Base-by-base conservation (phyloP, 2,113 vertebrate genomes). In the Prolemur simus region DNA sequence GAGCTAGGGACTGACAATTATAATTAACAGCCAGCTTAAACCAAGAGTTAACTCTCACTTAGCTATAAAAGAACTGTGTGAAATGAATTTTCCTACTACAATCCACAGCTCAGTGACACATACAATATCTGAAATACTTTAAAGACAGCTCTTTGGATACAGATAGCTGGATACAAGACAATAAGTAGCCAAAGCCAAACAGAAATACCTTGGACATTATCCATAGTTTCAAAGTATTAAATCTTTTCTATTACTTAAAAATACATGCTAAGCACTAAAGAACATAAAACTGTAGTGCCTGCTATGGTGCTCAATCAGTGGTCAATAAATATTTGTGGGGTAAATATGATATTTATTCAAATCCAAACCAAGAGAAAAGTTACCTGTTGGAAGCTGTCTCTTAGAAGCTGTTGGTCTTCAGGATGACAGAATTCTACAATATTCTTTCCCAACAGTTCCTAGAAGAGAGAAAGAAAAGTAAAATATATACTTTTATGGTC, bases 311-410 rank as follows among this genome's bases (percentile, higher is more conserved):
- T 94, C 4, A 78, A 94, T 85, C 66, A 90, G 39, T 74, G 21
- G 34, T 77, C 52, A 89, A 37, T 91, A 87, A 89, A 15, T 81
- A 85, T 66, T 69, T 94, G 60, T 63, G 45, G 49, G 76, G 73
- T 93, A 15, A 94, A 77, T 76, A 39, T 66, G 32, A 68, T 0
- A 94, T 73, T 52, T 87, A 85, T 47, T 97, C 39, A 54, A 42
- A 89, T 32, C 23, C 34, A 96, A 94, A 91, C 83, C 63, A 89
- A 23, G 52, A 20, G 64, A 58, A 0, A 21, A 1, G 18, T 96
- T 98, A 99, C 99, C 99, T 99, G 99, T 92, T 99, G 99, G 52
- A 99, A 99, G 96, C 99, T 99, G 98, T 99, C 99, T 97, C 99
- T 98, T 90, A 99, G 95, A 82, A 99, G 99, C 56, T 99, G 99